Percentiles rank a stretch among this genome's conserved stretches.
These are phyloP conservation scores for Pygmarrhopalites habei DNA, from an alignment of 1,140 invertebrate species.

Conservation along the genomic window DNA sequence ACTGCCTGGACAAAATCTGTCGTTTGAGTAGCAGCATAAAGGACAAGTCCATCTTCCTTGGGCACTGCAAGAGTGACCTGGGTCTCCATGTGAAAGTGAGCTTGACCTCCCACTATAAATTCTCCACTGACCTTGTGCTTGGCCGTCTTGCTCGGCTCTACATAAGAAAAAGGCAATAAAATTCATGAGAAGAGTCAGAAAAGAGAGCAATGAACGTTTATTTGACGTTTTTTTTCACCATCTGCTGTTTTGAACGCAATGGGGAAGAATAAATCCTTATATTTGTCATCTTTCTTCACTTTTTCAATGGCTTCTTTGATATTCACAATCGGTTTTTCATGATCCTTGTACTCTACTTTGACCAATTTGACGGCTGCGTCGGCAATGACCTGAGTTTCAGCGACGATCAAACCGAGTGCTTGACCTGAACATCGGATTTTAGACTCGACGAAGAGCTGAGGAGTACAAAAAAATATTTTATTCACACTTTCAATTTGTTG, in stretches of 20 bases:
- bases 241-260: not conserved
- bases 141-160: not conserved
- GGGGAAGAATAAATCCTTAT: not conserved
- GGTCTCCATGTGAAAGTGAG: slow-evolving; percentile 47
- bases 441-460: not conserved
- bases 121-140: slow-evolving; percentile 40
- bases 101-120: slow-evolving; percentile 43
- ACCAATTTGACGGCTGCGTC: slow-evolving; percentile 43
- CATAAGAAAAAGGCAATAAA: too few species aligned
- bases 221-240: not conserved
- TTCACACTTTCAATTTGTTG: not conserved
- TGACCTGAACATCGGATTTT: slow-evolving; percentile 54
- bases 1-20: slow-evolving; percentile 41
- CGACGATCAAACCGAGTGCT: slow-evolving; percentile 46
- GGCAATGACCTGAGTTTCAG: slow-evolving; percentile 44
- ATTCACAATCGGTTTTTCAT: slow-evolving; percentile 45
- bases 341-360: slow-evolving; percentile 44
- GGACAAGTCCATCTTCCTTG: slow-evolving; percentile 44
- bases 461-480: not conserved
- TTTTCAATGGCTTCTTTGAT: slow-evolving; percentile 25
- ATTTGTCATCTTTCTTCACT: not conserved
- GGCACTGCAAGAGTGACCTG: slow-evolving; percentile 42
- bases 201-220: not conserved
- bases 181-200: not conserved
- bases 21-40: slow-evolving; percentile 43